Evolutionary conservation across 2,888 invertebrate genomes (phyloP).

Genomic region (Holacanthella duospinosa): DNA sequence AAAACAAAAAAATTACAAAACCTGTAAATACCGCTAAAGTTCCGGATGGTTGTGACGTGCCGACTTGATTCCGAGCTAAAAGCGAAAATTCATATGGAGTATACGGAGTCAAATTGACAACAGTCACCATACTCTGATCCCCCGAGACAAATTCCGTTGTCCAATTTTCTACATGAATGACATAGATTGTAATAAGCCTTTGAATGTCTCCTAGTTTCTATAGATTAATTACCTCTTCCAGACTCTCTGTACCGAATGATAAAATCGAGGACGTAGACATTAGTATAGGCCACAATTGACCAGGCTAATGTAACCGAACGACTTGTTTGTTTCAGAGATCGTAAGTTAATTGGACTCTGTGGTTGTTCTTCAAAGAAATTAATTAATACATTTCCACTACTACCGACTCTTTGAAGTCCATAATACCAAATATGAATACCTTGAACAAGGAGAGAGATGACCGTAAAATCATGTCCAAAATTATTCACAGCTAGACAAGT

Average conservation of each 20-base stretch:
- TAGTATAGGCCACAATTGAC: conserved; percentile 40
- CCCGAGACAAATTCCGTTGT: conserved; percentile 49
- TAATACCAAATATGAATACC: conserved; percentile 39
- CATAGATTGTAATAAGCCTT: no score
- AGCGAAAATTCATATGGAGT: conserved; percentile 52
- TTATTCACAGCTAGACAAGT: conserved; percentile 53
- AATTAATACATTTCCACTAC: not conserved
- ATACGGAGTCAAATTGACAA: conserved; percentile 49
- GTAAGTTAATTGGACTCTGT: conserved; percentile 51
- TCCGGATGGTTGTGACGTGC: conserved; percentile 51
- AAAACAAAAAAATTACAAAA: no score
- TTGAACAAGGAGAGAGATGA: conserved; percentile 44
- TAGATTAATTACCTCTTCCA: conserved; percentile 37
- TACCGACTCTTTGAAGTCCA: conserved; percentile 1
- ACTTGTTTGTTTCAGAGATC: conserved; percentile 49
- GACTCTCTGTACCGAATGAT: conserved; percentile 52
- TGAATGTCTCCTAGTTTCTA: no score
- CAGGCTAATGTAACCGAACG: conserved; percentile 50
- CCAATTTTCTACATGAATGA: not conserved
- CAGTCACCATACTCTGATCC: conserved; percentile 47
- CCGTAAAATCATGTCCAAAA: conserved; percentile 50
- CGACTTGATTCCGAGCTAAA: conserved; percentile 53
- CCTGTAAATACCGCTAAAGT: no score
- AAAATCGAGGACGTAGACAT: conserved; percentile 47
- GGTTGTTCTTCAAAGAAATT: conserved; percentile 50